Evolutionary conservation across 2,888 invertebrate genomes (phyloP), one percentile per base, ranked within the genome.

Genomic region (Cenopis cana): DNA sequence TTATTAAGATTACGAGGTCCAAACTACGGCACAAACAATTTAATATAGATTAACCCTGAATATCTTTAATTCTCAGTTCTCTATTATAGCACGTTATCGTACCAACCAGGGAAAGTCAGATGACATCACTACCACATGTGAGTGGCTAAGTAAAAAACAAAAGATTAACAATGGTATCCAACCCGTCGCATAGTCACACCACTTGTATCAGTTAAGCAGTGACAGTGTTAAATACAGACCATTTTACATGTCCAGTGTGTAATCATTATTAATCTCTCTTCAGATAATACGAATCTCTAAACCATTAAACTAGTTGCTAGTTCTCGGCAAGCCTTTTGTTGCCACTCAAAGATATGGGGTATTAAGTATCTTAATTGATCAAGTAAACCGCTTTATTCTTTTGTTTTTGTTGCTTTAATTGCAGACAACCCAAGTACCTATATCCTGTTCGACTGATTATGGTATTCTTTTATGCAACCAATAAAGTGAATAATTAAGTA

Each of bases 181-280:
- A 59, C 36, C 18, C 50, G 62, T 36, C 38, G 54, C 50, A 72
- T 69, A 68, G 73, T 75, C 72, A 61, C 49, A 46, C 75, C 77
- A 77, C 77, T 77, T 77, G 69, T 72, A 68, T 74, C 76, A 73
- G 76, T 78, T 74, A 73, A 76, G 69, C 73, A 69, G 75, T 74
- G 77, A 76, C 75, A 73, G 74, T 73, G 73, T 68, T 67, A 69
- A 68, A 68, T 64, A 61, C 55, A 56, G 55, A 50, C 61, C 71
- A 72, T 73, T 61, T 70, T 18, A 64, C 61, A 71, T 72, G 73
- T 56, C 66, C 73, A 50, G 66, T 56, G 18, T 50, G 68, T 55
- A 73, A 69, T 68, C 56, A 55, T n/a, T 66, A 54, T 71, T 57
- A 65, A 72, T 72, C 66, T 70, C 68, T 69, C 67, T 68, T 33